These are phyloP conservation scores for Ephestia elutella DNA, from an alignment of 1,140 invertebrate species.

Conservation along the genomic window DNA sequence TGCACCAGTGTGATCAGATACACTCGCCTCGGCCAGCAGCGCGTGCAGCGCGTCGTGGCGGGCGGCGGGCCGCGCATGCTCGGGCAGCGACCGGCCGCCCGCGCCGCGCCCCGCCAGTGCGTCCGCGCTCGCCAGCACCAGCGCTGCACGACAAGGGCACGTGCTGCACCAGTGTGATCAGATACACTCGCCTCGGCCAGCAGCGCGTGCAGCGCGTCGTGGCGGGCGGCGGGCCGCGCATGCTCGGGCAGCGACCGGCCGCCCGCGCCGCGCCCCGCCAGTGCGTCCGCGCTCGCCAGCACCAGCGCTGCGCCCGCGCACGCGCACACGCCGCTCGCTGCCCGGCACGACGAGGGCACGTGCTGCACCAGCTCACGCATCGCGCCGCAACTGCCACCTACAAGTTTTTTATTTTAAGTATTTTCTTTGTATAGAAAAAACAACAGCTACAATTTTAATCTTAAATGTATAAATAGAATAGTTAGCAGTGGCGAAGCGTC, in stretches of 20 bases:
- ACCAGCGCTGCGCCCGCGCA: conserved; percentile 90
- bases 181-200: conserved; percentile 20
- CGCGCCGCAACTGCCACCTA: conserved; percentile 41
- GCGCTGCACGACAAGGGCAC: conserved; percentile 82
- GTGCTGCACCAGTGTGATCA: no score
- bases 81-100: conserved; percentile 88
- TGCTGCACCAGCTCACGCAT: conserved; percentile 42
- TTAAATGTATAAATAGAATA: no score
- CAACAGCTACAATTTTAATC: no score
- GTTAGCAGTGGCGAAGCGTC: no score
- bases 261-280: conserved; percentile 93
- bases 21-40: no score
- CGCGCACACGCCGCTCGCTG: conserved; percentile 20
- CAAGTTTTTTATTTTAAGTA: no score
- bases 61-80: no score
- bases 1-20: no score
- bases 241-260: conserved; percentile 86
- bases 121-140: conserved; percentile 94
- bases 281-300: conserved; percentile 94
- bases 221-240: conserved; percentile 81
- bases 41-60: no score
- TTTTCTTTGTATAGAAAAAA: no score
- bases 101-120: conserved; percentile 94
- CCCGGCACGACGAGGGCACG: conserved; percentile 27
- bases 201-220: conserved; percentile 77